Percentiles rank a stretch among this genome's conserved stretches.
phyloP scores from a whole-genome alignment of 2,797 vertebrate genomes.

The Gephyroberyx darwinii region DNA sequence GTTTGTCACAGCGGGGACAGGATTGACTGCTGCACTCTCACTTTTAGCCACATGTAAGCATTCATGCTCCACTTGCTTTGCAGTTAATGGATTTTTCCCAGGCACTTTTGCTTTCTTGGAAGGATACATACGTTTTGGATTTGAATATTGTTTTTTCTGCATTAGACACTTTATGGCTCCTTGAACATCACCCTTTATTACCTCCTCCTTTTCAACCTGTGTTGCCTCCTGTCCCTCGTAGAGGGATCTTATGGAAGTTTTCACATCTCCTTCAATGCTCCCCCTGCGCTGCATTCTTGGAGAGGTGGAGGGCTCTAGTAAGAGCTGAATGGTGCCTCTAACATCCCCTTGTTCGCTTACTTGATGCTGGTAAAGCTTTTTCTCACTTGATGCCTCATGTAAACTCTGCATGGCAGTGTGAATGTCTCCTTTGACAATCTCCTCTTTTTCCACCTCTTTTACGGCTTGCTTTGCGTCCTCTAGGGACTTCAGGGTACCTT shows the following conservation, averaged over 20 bases:
- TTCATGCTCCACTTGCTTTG: conserved; percentile 73
- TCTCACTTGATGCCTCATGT: conserved; percentile 79
- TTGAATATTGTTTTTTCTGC: conserved; percentile 83
- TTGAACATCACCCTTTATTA: conserved; percentile 82
- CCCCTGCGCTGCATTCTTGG: conserved; percentile 71
- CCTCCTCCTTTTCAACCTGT: conserved; percentile 80
- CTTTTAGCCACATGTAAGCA: conserved; percentile 62
- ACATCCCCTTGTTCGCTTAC: conserved; percentile 80
- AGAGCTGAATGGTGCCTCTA: conserved; percentile 81
- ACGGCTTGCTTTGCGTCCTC: conserved; percentile 84
- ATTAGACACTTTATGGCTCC: conserved; percentile 83
- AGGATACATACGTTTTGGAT: conserved; percentile 72
- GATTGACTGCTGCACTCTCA: conserved; percentile 66
- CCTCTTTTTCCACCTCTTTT: conserved; percentile 83
- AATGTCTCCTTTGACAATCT: conserved; percentile 81
- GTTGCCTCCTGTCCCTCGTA: conserved; percentile 76
- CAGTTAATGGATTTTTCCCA: conserved; percentile 74
- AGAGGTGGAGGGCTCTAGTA: conserved; percentile 80
- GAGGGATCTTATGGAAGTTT: conserved; percentile 82
- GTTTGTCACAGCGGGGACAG: conserved; percentile 76
- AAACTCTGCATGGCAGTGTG: conserved; percentile 78
- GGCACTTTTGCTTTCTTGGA: conserved; percentile 77
- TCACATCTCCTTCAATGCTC: conserved; percentile 77
- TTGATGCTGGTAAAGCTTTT: conserved; percentile 80
- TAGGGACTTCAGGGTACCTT: conserved; percentile 86